Base-by-base conservation (phyloP, 1,140 invertebrate species). In the Drosophila lowei region DNA sequence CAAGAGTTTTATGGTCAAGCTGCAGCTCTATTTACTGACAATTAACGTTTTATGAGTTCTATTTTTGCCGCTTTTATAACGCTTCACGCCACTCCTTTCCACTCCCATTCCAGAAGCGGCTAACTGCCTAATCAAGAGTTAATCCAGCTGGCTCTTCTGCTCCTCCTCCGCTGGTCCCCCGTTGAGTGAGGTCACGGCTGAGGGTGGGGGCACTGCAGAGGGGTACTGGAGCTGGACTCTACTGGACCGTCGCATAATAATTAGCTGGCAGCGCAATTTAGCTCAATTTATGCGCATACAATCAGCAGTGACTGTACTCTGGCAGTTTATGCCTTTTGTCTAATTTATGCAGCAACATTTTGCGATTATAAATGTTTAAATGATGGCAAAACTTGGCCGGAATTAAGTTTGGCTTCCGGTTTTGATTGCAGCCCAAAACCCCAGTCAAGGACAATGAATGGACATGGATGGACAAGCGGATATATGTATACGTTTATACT, bases 231-330 rank as follows among this genome's bases (percentile, higher is more conserved):
- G 54, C 57, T 58, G 52, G 23, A 48, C 25, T 38, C 48, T 44
- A 65, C 61, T 65, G 56, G 58, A 60, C 64, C 50, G 43, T 34
- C 50, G 63, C 50, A 68, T 68, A 68, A 57, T 68, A 86, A 85
- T 88, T 85, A 85, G 77, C 59, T 42, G 46, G 13, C 68, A 66
- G 67, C 59, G 43, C 16, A 68, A 84, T 75, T 68, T 60, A 53
- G 2, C 25, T 38, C 48, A 80, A 83, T 78, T 78, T 78, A 89
- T 86, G 83, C 71, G 79, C 83, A 86, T 79, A 83, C 56, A 66
- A 77, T 72, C 42, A 62, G 62, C 30, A 70, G 50, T 23, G 58
- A 85, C 80, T 78, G 53, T 66, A 42, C 11, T 42, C 21, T n/a
- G 9, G 16, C 43, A 64, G 30, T 28, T 50, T 49, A 46, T 61